phyloP scores from a whole-genome alignment of 2,113 vertebrate species.

The human (Homo sapiens) region GRCh38 chr1:118105001-118105500 shows the following conservation, averaged over 20 bases:
- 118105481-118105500: background rate
- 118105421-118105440: background rate
- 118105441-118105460: background rate
- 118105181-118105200: background rate
- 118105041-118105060: background rate
- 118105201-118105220: background rate
- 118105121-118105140: background rate
- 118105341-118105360: constrained; percentile 17
- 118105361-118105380: background rate
- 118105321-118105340: background rate
- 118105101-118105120: background rate
- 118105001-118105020: background rate
- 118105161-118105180: background rate
- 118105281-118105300: background rate
- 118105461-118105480: background rate
- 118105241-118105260: background rate
- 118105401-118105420: background rate
- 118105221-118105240: background rate
- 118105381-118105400: background rate
- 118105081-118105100: background rate
- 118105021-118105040: background rate
- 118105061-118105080: background rate
- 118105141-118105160: background rate
- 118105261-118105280: background rate
- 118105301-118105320: background rate